Evolutionary conservation across 2,113 vertebrate genomes (phyloP).

Genomic region (Emydocephalus ijimae): DNA sequence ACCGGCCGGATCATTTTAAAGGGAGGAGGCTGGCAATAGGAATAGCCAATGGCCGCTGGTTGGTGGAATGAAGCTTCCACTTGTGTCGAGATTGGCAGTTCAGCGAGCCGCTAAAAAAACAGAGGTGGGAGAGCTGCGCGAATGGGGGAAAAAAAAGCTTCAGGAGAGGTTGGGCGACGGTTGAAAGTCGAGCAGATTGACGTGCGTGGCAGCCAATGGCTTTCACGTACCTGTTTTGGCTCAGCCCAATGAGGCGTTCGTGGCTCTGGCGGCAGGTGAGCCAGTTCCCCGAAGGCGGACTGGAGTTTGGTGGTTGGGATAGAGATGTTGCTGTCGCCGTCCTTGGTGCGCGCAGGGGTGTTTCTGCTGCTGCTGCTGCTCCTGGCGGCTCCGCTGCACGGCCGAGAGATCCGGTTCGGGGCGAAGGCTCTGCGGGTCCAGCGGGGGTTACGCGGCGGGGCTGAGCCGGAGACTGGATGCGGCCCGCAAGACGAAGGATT

Average conservation of each 20-base stretch:
- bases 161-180: constrained; percentile 23
- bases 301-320: not conserved
- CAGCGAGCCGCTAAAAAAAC: constrained; percentile 37
- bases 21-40: not conserved
- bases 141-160: not conserved
- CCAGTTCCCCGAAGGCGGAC: not conserved
- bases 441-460: constrained; percentile 20
- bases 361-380: not conserved
- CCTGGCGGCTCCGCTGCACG: constrained; percentile 19
- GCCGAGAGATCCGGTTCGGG: constrained; percentile 47
- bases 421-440: constrained; percentile 42
- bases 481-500: constrained; percentile 54
- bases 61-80: not conserved
- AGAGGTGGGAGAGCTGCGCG: constrained; percentile 36
- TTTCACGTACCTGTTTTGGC: not conserved
- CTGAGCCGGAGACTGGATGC: constrained; percentile 45
- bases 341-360: not conserved
- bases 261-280: not conserved
- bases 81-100: constrained; percentile 16
- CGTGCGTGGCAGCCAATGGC: not conserved
- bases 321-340: not conserved
- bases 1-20: not conserved
- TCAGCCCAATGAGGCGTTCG: constrained; percentile 47
- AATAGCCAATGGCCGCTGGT: not conserved
- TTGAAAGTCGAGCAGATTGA: not conserved